These are phyloP conservation scores for Pogonus chalceus DNA, from an alignment of 1,140 invertebrate genomes.

Conservation along the genomic window DNA sequence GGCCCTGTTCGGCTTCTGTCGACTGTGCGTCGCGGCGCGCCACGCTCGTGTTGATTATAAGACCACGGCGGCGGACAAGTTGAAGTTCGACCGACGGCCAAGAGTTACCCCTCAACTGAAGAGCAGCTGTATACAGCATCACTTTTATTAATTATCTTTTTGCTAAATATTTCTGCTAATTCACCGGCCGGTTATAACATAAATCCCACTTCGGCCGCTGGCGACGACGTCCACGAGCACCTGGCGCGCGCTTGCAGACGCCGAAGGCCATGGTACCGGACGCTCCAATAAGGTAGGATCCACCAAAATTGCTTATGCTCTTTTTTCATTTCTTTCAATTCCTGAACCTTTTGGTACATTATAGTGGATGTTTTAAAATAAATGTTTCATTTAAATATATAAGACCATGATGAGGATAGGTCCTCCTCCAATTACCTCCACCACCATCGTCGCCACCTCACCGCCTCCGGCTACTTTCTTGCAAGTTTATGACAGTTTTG, in stretches of 20 bases:
- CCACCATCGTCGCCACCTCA: neutral
- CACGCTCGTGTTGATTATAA: constrained; percentile 13
- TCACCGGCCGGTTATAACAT: too few species aligned
- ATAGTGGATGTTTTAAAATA: too few species aligned
- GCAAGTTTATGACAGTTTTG: constrained; percentile 28
- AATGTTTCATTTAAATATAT: too few species aligned
- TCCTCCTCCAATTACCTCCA: neutral
- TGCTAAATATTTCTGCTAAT: too few species aligned
- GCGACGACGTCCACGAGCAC: too few species aligned
- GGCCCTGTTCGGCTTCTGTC: neutral
- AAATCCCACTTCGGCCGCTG: too few species aligned
- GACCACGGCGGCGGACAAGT: constrained; percentile 17
- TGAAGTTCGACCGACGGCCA: constrained; percentile 10
- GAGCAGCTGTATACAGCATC: too few species aligned
- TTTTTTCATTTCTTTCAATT: neutral
- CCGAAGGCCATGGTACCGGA: neutral
- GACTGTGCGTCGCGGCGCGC: neutral
- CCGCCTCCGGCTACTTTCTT: constrained; percentile 1
- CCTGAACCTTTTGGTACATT: too few species aligned
- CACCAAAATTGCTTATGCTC: neutral
- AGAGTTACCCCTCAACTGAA: too few species aligned
- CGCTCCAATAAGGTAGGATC: neutral
- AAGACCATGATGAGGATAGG: too few species aligned
- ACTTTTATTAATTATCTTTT: too few species aligned
- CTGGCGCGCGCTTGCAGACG: neutral